Evolutionary conservation across 2,888 invertebrate species (phyloP), one percentile per base, ranked within the genome.

Genomic region (Amphipoea oculea): DNA sequence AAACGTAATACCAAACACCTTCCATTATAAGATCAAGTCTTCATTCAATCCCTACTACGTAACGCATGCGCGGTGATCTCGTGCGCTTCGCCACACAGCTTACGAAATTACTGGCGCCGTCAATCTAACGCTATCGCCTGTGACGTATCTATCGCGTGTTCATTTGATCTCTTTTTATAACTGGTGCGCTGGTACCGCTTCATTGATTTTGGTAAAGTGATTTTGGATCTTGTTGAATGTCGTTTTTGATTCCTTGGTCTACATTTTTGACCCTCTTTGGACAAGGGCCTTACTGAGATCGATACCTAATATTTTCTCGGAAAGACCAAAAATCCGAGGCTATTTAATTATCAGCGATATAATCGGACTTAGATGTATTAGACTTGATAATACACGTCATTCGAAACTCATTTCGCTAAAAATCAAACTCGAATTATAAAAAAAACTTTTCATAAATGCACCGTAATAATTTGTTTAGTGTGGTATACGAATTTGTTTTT

Each of bases 71-170:
- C 79, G 70, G 77, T 79, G 81, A 83, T 83, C 83, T 82, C 89
- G 85, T 88, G 84, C 91, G 93, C 93, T 89, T 92, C 92, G 90
- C 86, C 91, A 89, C 91, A 91, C 92, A 90, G 89, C 92, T 93
- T 92, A 94, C 92, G 88, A 93, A 94, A 95, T 95, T 94, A 95
- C 91, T 90, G 90, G 87, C 88, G 89, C 90, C 90, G 95, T 94
- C 95, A 93, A 93, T 95, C 95, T 94, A 74, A 65, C 81, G 87
- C 89, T 95, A 94, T 95, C 94, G 89, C 83, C 86, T 88, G 90
- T 90, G 93, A 94, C 91, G 91, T 92, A 93, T 94, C 94, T 84
- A 88, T 86, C 76, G 69, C 51, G 76, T 77, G 72, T 84, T 80
- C 77, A 80, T 89, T 83, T 86, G 73, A 78, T 78, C 86, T 80